Percentiles rank a stretch among this genome's conserved stretches.
These are phyloP conservation scores for Anastrepha obliqua DNA, from an alignment of 1,140 invertebrate genomes.

Conservation along the genomic window DNA sequence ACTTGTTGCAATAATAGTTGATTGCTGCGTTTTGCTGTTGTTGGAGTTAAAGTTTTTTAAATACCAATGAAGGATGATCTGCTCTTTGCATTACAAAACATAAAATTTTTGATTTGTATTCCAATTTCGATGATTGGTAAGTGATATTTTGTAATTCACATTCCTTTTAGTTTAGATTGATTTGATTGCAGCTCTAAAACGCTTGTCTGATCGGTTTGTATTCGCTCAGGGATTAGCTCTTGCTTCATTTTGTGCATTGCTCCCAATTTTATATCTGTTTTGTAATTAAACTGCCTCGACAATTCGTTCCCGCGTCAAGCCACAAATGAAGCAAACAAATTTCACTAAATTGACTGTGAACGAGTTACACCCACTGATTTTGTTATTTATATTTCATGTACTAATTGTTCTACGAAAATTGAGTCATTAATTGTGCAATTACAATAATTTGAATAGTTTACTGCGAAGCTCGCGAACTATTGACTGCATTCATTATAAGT, in stretches of 20 bases:
- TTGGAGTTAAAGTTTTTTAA: conserved; percentile 2
- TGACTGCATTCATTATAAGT: too few species aligned
- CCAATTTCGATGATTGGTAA: background rate
- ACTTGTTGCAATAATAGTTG: conserved; percentile 9
- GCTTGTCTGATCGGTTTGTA: too few species aligned
- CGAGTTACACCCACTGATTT: background rate
- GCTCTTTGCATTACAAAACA: too few species aligned
- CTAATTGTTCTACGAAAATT: background rate
- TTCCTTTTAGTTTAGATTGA: background rate
- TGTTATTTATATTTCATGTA: background rate
- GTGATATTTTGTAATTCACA: too few species aligned
- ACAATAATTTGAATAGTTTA: background rate
- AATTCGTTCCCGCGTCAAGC: background rate
- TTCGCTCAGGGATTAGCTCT: too few species aligned
- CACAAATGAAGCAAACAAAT: background rate
- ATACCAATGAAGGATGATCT: background rate
- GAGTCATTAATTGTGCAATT: background rate
- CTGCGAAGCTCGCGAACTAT: background rate
- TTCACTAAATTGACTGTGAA: background rate
- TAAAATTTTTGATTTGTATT: background rate
- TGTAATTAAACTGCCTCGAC: background rate
- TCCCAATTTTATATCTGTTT: too few species aligned
- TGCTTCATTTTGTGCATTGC: too few species aligned
- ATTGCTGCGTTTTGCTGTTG: background rate
- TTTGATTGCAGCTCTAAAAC: too few species aligned